These are phyloP conservation scores for Dasypus novemcinctus DNA, from an alignment of 2,113 vertebrate genomes.

Conservation along the genomic window DNA sequence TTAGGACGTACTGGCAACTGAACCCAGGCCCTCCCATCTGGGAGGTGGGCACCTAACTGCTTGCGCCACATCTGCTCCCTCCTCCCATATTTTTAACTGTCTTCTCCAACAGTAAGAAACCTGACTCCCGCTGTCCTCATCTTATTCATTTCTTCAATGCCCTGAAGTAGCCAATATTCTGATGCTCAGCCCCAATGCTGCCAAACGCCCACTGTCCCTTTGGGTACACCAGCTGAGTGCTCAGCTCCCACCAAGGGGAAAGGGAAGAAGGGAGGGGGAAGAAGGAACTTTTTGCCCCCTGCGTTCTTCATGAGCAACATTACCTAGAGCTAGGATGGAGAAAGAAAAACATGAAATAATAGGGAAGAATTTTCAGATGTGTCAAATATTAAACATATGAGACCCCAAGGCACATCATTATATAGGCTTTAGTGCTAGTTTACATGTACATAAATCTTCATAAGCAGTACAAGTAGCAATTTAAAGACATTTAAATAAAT, in stretches of 20 bases:
- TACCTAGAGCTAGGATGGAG: background rate
- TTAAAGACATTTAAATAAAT: conserved; percentile 21
- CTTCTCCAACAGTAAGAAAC: background rate
- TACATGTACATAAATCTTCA: background rate
- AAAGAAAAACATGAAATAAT: conserved; percentile 6
- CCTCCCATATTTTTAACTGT: background rate
- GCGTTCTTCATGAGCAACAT: background rate
- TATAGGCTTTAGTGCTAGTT: background rate
- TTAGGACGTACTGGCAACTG: no score
- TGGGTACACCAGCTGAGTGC: background rate
- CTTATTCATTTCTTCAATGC: background rate
- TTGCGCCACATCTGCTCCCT: background rate
- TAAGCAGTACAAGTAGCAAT: background rate
- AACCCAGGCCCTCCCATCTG: no score
- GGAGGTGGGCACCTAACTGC: no score
- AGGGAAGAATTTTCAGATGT: background rate
- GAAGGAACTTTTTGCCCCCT: background rate
- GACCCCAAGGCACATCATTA: background rate
- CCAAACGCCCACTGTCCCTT: background rate
- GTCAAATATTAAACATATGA: background rate
- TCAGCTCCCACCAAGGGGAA: background rate
- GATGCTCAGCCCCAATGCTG: background rate
- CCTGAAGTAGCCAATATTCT: background rate
- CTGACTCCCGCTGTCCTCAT: background rate
- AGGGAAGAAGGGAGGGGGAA: background rate